Percentiles rank a stretch among this genome's conserved stretches.
phyloP scores from a whole-genome alignment of 2,113 vertebrate genomes.

The Regulus satrapa region DNA sequence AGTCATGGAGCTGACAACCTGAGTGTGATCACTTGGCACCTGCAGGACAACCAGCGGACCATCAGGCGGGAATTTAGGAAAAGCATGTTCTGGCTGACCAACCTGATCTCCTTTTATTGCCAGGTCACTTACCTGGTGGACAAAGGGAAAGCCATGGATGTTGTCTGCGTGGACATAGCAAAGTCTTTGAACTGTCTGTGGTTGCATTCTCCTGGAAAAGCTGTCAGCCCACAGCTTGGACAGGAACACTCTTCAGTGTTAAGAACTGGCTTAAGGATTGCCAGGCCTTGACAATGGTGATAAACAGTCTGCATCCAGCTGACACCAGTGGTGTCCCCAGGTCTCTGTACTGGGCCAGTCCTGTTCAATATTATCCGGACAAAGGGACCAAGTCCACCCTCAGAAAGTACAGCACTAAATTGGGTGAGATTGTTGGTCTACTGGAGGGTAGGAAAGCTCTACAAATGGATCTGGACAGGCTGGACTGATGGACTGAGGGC shows the following conservation, averaged over 20 bases:
- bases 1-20: too few relatives aligned
- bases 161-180: not conserved
- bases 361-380: not conserved
- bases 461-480: not conserved
- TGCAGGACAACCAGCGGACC: not conserved
- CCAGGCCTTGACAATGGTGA: rapidly evolving
- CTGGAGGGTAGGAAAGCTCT: not conserved
- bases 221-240: not conserved
- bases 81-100: not conserved
- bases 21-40: not conserved
- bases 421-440: not conserved
- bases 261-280: not conserved
- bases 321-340: not conserved
- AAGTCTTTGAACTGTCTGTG: not conserved
- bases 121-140: not conserved
- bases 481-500: not conserved
- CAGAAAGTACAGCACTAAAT: not conserved
- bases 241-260: too few relatives aligned
- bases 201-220: not conserved
- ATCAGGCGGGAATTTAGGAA: not conserved
- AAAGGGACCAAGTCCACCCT: not conserved
- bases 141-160: not conserved
- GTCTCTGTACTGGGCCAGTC: not conserved
- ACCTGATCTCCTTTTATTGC: not conserved
- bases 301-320: not conserved